Evolutionary conservation across 2,113 vertebrate species (phyloP), one percentile per base, ranked within the genome.

Genomic region (Deroptyus accipitrinus): DNA sequence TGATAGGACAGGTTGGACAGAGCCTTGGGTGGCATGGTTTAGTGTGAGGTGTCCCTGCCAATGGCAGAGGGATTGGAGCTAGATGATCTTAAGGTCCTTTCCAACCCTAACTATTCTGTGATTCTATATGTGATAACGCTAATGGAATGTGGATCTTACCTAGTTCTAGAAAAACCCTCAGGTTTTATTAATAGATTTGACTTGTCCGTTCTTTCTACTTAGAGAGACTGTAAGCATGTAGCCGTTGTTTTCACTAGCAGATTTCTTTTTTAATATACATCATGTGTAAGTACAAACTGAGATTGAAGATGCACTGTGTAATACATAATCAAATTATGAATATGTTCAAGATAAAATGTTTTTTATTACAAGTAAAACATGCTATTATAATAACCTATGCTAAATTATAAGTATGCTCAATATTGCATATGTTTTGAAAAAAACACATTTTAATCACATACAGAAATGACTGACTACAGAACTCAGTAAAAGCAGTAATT

Each of bases 151-250:
- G 49, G 35, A n/a, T 75, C 25, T 69, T 83, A 5, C 10, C 17
- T 37, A 51, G 19, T 54, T 80, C 18, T 8, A 42, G 17, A 82
- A 67, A 57, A 3, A 0, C 1, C 4, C 4, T 37, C 19, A 59
- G 37, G 9, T 63, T 54, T 86, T 7, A 66, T 63, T 48, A 51
- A 46, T 20, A 67, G 7, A 9, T 86, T 88, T 83, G 17, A 35
- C 28, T 57, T 69, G 15, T 52, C 27, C 11, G 5, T 44, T 17
- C 15, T 81, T 54, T 90, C 17, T 31, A 8, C 31, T 23, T 54
- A 27, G 9, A 73, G 39, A 72, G 18, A 54, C 67, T 17, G 33
- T 68, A 72, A 82, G 48, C 3, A n/a, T 28, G 28, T 16, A 78
- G 30, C 31, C 25, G 2, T 10, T 73, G 39, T 85, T 75, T 87